Conservation (phyloP, 2,797 vertebrate genomes). For the Gouania willdenowi region DNA sequence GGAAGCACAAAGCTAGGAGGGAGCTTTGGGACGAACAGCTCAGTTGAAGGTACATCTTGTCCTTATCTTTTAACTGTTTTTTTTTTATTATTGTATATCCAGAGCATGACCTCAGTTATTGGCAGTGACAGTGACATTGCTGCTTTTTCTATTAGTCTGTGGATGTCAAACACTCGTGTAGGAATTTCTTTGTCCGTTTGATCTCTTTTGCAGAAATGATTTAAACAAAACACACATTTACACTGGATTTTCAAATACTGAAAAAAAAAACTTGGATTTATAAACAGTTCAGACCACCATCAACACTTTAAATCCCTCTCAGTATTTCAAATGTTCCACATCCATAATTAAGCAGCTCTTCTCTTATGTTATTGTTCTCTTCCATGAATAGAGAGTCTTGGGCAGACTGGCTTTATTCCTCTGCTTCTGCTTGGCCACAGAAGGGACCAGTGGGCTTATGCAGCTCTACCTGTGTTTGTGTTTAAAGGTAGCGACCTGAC, state of each 20-base stretch:
- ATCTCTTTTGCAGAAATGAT: too few relatives aligned
- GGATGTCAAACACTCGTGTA: not conserved
- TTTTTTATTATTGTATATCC: not conserved
- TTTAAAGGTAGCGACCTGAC: conserved; percentile 14
- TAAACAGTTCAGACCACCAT: not conserved
- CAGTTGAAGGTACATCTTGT: conserved; percentile 55
- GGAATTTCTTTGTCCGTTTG: too few relatives aligned
- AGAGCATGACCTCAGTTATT: not conserved
- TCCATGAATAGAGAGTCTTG: conserved; percentile 7
- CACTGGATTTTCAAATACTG: not conserved
- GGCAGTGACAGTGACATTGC: too few relatives aligned
- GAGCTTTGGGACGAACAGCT: conserved; percentile 31
- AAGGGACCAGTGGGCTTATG: too few relatives aligned
- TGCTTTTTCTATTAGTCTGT: too few relatives aligned
- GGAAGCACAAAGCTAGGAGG: conserved; percentile 42
- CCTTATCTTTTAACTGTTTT: not conserved
- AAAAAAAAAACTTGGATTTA: not conserved
- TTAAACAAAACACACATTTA: too few relatives aligned
- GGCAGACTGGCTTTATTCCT: not conserved
- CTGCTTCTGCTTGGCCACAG: not conserved
- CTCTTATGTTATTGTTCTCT: conserved; percentile 16
- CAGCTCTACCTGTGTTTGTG: too few relatives aligned
- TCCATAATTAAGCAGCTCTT: conserved; percentile 49
- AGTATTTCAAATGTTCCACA: conserved; percentile 25
- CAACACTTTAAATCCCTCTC: conserved; percentile 10